Evolutionary conservation across 2,888 invertebrate species (phyloP).

Genomic region (Pristionchus exspectatus): DNA sequence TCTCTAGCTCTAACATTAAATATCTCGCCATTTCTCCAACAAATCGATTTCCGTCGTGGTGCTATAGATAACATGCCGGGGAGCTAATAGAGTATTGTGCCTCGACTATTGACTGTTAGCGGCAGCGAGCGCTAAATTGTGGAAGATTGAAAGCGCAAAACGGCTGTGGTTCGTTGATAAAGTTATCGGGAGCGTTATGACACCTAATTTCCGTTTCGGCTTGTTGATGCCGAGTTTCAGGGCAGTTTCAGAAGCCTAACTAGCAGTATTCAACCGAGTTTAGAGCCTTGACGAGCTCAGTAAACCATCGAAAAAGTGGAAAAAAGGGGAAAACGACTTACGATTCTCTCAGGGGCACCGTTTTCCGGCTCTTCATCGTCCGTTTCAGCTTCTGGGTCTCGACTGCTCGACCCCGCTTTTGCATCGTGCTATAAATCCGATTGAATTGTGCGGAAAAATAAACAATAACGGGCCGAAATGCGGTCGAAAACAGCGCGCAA

Average conservation of each 20-base stretch:
- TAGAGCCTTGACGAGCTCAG: not conserved
- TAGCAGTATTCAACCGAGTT: not conserved
- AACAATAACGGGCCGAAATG: not conserved
- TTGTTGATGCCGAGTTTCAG: not conserved
- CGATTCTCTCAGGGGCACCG: conserved; percentile 27
- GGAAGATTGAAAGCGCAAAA: not conserved
- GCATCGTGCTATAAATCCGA: conserved; percentile 61
- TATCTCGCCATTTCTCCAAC: conserved; percentile 7
- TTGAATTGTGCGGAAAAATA: not conserved
- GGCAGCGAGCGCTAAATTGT: not conserved
- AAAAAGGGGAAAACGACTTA: not conserved
- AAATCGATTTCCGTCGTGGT: not conserved
- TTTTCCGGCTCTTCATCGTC: conserved; percentile 62
- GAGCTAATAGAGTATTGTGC: not conserved
- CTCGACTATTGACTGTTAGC: not conserved
- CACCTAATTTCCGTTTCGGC: not conserved
- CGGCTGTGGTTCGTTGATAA: not conserved
- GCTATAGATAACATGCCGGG: not conserved
- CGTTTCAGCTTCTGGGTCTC: conserved; percentile 72
- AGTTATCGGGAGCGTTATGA: not conserved
- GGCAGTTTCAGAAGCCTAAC: not conserved
- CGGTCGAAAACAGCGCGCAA: not conserved
- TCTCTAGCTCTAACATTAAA: conserved; percentile 3
- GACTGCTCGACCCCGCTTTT: conserved; percentile 72
- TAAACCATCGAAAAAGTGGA: not conserved